phyloP scores from a whole-genome alignment of 2,797 vertebrate species.

The Zalophus californianus region DNA sequence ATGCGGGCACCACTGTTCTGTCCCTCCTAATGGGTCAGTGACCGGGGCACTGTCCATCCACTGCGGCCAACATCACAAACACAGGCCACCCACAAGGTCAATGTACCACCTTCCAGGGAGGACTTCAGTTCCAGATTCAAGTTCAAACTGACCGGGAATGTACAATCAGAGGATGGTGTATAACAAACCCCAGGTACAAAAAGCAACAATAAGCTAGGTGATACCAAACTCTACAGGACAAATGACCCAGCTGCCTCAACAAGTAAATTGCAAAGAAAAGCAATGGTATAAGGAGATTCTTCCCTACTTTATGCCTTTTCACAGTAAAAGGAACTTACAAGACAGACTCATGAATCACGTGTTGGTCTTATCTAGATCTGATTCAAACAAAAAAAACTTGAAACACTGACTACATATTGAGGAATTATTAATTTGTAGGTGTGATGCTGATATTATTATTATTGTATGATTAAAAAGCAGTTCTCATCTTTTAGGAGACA shows the following conservation, averaged over 20 bases:
- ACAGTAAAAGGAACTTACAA: not conserved
- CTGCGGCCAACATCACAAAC: too few relatives aligned
- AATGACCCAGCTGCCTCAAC: not conserved
- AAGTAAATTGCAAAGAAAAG: not conserved
- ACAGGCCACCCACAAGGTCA: too few relatives aligned
- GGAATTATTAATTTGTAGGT: not conserved
- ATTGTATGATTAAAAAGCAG: not conserved
- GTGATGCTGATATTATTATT: too few relatives aligned
- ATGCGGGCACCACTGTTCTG: fast-evolving
- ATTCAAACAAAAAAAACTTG: not conserved
- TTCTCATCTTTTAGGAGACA: not conserved
- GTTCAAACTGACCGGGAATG: not conserved
- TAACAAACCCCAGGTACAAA: too few relatives aligned
- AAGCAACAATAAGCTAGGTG: not conserved
- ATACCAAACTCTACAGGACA: not conserved
- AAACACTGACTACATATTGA: not conserved
- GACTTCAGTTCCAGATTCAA: not conserved
- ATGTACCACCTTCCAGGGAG: not conserved
- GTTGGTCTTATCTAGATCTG: not conserved
- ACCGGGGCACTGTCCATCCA: not conserved
- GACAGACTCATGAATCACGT: not conserved
- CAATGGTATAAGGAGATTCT: not conserved
- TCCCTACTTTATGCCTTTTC: not conserved
- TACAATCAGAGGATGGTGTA: not conserved
- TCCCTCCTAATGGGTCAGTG: fast-evolving